Base-by-base conservation (phyloP, 2,797 vertebrate species). In the Alfaro cultratus region DNA sequence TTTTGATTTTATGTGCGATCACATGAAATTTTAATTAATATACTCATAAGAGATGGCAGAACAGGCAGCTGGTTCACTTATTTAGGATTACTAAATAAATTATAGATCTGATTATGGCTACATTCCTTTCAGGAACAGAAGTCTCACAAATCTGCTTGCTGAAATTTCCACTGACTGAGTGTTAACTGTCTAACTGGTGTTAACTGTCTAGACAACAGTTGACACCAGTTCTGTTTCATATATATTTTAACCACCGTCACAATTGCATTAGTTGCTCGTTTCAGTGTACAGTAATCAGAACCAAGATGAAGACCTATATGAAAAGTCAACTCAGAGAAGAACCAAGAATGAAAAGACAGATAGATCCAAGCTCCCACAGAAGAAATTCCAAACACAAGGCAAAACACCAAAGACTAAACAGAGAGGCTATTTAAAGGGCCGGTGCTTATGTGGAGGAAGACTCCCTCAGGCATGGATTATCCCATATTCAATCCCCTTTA, bases 21-120 rank as follows among this genome's bases (percentile, higher is more conserved):
- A 60, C 29, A 73, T 31, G 64, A 29, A 75, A 80, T 43, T 47
- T 26, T 74, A 80, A 51, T 53, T 3, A 75, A 74, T 60, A 75
- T 26, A 71, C 46, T 71, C 49, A 68, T 62, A 70, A 73, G 79
- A 73, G 51, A 80, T 46, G 55, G 39, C 55, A 87, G 62, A 31
- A 45, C 34, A 79, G 75, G 85, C 83, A 91, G 87, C 82, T 83
- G 88, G 84, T 81, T 82, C 82, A 73, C 70, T 85, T 84, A 83
- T 67, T 79, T 81, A 77, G 75, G 78, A 89, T 84, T 85, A 85
- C 76, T 80, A 4, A 87, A 87, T 86, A 75, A 74, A 76, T 82
- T 60, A 83, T 83, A 34, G 55, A 64, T 26, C 84, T 43, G 57
- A 77, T 57, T 85, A 84, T 88, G 85, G 87, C 79, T 78, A 5